These are phyloP conservation scores for Tolypeutes matacus DNA, from an alignment of 2,797 vertebrate species.

Conservation along the genomic window DNA sequence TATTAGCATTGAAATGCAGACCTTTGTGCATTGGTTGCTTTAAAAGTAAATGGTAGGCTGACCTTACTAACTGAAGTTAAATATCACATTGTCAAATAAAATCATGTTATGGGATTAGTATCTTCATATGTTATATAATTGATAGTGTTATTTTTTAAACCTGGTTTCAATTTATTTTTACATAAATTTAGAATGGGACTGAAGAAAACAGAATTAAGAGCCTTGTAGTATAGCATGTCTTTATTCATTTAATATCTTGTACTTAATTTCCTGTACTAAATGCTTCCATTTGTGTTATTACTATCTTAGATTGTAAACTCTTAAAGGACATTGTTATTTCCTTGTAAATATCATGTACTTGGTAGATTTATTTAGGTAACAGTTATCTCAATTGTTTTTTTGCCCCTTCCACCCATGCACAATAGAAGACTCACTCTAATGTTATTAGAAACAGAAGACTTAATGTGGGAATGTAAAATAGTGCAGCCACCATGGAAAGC, in stretches of 20 bases:
- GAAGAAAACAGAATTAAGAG: background rate
- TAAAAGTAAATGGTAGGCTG: background rate
- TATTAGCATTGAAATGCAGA: background rate
- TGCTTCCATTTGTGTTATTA: background rate
- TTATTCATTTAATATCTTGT: constrained; percentile 9
- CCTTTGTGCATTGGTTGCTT: background rate
- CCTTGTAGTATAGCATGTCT: background rate
- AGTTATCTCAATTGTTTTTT: background rate
- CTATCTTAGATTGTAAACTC: background rate
- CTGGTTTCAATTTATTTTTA: background rate
- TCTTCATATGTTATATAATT: background rate
- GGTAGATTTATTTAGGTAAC: constrained; percentile 33
- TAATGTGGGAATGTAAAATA: background rate
- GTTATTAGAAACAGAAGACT: background rate
- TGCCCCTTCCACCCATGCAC: background rate
- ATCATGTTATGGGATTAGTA: background rate
- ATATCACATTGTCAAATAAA: background rate
- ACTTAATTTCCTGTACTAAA: background rate
- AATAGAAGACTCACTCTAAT: background rate
- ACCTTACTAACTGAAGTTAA: background rate
- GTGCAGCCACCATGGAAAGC: too few species aligned
- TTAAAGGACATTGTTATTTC: constrained; percentile 8
- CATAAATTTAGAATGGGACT: background rate
- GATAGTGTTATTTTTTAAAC: background rate
- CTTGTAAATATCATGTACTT: background rate